phyloP scores from a whole-genome alignment of 2,888 invertebrate genomes.

The Drosophila tripunctata region DNA sequence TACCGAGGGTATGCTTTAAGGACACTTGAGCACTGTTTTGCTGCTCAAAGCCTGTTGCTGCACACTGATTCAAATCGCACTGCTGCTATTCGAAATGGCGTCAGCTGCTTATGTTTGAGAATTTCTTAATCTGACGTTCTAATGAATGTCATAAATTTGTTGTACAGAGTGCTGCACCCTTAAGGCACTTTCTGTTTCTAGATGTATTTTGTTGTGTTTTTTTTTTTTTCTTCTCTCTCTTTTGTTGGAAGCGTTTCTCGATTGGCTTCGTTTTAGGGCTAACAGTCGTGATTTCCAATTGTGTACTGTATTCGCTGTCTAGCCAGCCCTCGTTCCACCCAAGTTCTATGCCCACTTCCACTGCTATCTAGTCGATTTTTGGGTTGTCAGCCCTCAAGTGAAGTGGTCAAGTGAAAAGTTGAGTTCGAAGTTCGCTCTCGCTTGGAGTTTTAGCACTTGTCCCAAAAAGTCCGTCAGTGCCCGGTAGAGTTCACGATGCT shows the following conservation, averaged over 20 bases:
- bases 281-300: slow-evolving; percentile 70
- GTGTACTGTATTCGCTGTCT: slow-evolving; percentile 28
- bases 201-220: no score
- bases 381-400: slow-evolving; percentile 37
- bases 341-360: neutral
- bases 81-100: slow-evolving; percentile 52
- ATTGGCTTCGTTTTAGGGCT: slow-evolving; percentile 82
- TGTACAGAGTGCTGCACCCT: slow-evolving; percentile 64
- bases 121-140: slow-evolving; percentile 83
- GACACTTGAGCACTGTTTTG: neutral
- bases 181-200: slow-evolving; percentile 24
- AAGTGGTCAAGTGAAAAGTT: slow-evolving; percentile 83
- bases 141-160: slow-evolving; percentile 84
- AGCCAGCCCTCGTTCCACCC: no score
- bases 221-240: neutral
- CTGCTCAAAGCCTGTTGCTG: slow-evolving; percentile 27
- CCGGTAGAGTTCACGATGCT: slow-evolving; percentile 12
- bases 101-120: slow-evolving; percentile 80
- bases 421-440: slow-evolving; percentile 64
- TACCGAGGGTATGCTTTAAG: slow-evolving; percentile 1
- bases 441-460: slow-evolving; percentile 68
- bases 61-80: neutral
- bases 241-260: slow-evolving; percentile 23
- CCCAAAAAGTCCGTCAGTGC: slow-evolving; percentile 11
- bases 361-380: neutral